Evolutionary conservation across 1,140 invertebrate genomes (phyloP).

Genomic region (Zaprionus ghesquierei): DNA sequence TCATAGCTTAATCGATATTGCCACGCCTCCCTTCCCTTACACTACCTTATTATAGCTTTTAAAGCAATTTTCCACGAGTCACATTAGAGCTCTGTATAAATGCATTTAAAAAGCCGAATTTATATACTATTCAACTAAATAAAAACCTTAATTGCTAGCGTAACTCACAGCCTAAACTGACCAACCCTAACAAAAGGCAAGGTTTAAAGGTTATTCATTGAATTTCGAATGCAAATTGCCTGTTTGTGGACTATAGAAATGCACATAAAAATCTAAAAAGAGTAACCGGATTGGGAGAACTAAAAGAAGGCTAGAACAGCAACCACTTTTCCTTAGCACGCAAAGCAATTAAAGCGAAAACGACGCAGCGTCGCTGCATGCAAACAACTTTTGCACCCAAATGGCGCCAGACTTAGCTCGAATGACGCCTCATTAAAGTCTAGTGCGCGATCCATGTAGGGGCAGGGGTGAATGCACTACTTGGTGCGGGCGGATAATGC

Average conservation of each 20-base stretch:
- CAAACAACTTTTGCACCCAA: constrained; percentile 69
- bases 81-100: too few species aligned
- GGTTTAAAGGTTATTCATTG: constrained; percentile 7
- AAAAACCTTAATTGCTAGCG: too few species aligned
- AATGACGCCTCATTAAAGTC: constrained; percentile 77
- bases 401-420: constrained; percentile 71
- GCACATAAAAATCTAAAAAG: constrained; percentile 55
- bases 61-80: too few species aligned
- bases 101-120: too few species aligned
- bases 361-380: constrained; percentile 42
- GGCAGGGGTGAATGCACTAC: constrained; percentile 10
- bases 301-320: constrained; percentile 5
- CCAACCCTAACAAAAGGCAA: constrained; percentile 45
- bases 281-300: not conserved
- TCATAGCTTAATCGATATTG: too few species aligned
- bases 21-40: too few species aligned
- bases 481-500: constrained; percentile 16
- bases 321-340: constrained; percentile 49
- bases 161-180: too few species aligned
- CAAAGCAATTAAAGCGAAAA: constrained; percentile 63
- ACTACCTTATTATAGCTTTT: too few species aligned
- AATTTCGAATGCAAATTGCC: constrained; percentile 59
- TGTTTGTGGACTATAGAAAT: constrained; percentile 53
- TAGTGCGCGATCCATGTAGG: constrained; percentile 65
- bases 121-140: too few species aligned